Base-by-base conservation (phyloP, 2,888 invertebrate species). In the Elysia crispata region DNA sequence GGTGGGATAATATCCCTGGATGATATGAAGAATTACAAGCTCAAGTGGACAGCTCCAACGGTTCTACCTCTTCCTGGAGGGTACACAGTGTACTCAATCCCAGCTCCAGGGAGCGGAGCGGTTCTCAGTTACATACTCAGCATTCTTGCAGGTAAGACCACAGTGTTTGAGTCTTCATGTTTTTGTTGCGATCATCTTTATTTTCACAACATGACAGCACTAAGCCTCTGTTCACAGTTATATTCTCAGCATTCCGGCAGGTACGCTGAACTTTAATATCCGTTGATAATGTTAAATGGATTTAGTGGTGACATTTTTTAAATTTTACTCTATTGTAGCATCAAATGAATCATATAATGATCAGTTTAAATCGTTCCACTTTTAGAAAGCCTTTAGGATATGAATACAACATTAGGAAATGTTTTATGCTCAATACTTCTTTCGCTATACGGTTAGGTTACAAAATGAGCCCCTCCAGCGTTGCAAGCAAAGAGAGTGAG, bases 71-170 rank as follows among this genome's bases (percentile, higher is more conserved):
- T 86, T 1, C 76, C 70, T 18, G 76, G 88, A 1, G 83, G 84
- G 69, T 64, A 83, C 15, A 84, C 78, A 6, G 78, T 86, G 25
- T 81, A 83, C 73, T 85, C 88, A 0, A 86, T 87, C 60, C 88
- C 88, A 25, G 87, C 89, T 20, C 89, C 89, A 41, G 87, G 87
- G 41, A 86, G 89, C 83, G 89, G 88, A 11, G 84, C 85, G 54
- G 86, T 90, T 31, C 77, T 87, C 79, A 82, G 87, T 79, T 86
- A 87, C 30, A 89, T 90, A 20, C 83, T 90, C 1, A 88, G 87
- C 62, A 87, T 91, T 28, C 70, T 90, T 23, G 84, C 88, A 72
- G 88, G 90, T 90, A 83, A 64, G 85, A 83, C 62, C n/a, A 6
- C 33, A 20, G 18, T 49, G 15, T 6, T 33, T 8, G 20, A 33